Base-by-base conservation (phyloP, 1,140 invertebrate genomes). In the Tenebrio molitor region DNA sequence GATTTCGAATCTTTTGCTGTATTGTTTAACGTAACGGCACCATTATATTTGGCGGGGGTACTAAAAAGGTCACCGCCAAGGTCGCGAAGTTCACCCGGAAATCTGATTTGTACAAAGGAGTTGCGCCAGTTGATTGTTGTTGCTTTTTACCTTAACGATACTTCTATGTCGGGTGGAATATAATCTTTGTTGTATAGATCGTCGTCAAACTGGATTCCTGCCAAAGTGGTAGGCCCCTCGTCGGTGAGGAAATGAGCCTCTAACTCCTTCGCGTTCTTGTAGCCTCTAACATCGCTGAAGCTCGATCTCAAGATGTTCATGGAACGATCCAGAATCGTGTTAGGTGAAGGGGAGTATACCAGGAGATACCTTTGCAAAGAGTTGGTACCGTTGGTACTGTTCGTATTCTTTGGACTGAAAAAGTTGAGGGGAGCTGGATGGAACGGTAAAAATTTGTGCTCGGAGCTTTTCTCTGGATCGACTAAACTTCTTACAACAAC, bases 401-500 rank as follows among this genome's bases (percentile, higher is more conserved):
- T 19, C 12, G 19, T 50, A 5, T 50, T 17, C 23, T 19, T 7
- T 7, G 44, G 1, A 10, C n/a, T n/a, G 23, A 50, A 21, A 50
- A 50, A 19, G 10, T n/a, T 58, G 2, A 14, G 2, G 8, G 50
- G 1, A 58, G 1, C 5, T 25, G 50, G 50, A 4, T 58, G 21
- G 17, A 29, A 58, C 7, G 50, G 50, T 3, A 8, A 1, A 14
- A 29, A 58, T n/a, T 29, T 8, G 6, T 7, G 21, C 15, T 1
- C 10, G 4, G 50, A 17, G 3, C 12, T 29, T 2, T 58, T 2
- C 10, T 29, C 62, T 12, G 76, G 79, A 58, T 86, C 84, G 0
- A 89, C 86, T 62, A 89, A 76, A 65, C 84, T 85, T 21, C 90
- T 84, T 14, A 91, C 80, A 7, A 90, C 75, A 0, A 94, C 89